Evolutionary conservation across 2,888 invertebrate species (phyloP).

Genomic region (Apomyelois bistriatella): DNA sequence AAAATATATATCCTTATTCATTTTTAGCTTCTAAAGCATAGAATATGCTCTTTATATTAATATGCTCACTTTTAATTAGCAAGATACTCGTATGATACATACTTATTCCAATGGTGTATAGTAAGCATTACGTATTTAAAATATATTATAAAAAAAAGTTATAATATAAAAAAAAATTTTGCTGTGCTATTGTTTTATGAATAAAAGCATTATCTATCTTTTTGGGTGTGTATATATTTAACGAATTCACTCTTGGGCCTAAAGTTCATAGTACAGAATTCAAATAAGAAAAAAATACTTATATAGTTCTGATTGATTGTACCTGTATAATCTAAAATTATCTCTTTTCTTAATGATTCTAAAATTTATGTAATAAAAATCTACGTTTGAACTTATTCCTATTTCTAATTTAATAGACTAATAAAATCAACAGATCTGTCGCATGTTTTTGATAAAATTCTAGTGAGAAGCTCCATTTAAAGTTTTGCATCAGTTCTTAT

Average conservation of each 20-base stretch:
- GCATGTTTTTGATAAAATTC: too few species aligned
- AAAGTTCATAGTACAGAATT: conserved; percentile 7
- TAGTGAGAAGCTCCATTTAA: too few species aligned
- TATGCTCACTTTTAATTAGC: neutral
- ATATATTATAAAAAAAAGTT: neutral
- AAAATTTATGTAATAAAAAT: too few species aligned
- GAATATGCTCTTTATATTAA: neutral
- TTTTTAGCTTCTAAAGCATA: conserved; percentile 39
- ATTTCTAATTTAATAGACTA: too few species aligned
- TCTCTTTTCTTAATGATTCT: too few species aligned
- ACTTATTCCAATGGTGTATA: neutral
- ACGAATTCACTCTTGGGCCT: conserved; percentile 3
- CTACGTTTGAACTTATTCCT: too few species aligned
- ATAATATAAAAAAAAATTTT: neutral
- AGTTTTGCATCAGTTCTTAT: too few species aligned
- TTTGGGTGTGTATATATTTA: neutral
- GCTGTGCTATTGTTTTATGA: neutral
- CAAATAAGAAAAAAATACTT: neutral
- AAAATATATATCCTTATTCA: conserved; percentile 19
- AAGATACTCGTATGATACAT: neutral
- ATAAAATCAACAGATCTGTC: too few species aligned
- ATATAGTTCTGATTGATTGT: neutral
- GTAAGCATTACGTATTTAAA: neutral
- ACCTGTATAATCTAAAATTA: neutral
- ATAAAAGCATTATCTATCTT: neutral